Evolutionary conservation across 2,113 vertebrate genomes (phyloP).

Genomic region (Mus pahari): DNA sequence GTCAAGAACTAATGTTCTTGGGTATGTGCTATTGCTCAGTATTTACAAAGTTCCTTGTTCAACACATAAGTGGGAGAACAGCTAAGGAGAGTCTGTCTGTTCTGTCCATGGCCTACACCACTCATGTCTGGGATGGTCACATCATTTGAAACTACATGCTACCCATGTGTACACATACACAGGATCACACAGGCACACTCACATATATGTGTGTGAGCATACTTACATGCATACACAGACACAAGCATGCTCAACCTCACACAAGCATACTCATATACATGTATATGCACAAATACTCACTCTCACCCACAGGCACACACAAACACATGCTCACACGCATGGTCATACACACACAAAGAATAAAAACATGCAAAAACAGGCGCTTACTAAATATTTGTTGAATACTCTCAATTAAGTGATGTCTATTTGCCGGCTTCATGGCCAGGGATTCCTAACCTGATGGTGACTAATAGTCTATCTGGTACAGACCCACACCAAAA

Average conservation of each 20-base stretch:
- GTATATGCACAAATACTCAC: too few relatives aligned
- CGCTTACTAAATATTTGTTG: slow-evolving; percentile 42
- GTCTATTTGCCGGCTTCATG: neutral
- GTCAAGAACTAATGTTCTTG: neutral
- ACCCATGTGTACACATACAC: too few relatives aligned
- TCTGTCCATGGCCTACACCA: neutral
- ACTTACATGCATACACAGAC: too few relatives aligned
- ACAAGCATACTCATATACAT: too few relatives aligned
- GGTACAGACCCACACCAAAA: neutral
- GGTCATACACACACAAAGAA: too few relatives aligned
- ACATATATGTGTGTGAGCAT: too few relatives aligned
- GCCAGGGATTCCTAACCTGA: slow-evolving; percentile 44
- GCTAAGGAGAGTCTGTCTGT: neutral
- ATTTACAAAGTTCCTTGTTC: neutral
- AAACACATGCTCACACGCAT: too few relatives aligned
- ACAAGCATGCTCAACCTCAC: too few relatives aligned
- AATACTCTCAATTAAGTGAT: slow-evolving; percentile 39
- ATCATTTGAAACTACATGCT: neutral
- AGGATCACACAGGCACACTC: too few relatives aligned
- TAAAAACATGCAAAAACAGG: slow-evolving; percentile 22
- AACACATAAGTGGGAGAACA: slow-evolving; percentile 16
- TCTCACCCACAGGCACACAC: too few relatives aligned
- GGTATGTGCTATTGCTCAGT: neutral
- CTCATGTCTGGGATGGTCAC: neutral
- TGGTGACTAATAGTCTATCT: slow-evolving; percentile 50